Evolutionary conservation across 2,113 vertebrate genomes (phyloP), one percentile per base, ranked within the genome.

Genomic region (Camelus dromedarius): DNA sequence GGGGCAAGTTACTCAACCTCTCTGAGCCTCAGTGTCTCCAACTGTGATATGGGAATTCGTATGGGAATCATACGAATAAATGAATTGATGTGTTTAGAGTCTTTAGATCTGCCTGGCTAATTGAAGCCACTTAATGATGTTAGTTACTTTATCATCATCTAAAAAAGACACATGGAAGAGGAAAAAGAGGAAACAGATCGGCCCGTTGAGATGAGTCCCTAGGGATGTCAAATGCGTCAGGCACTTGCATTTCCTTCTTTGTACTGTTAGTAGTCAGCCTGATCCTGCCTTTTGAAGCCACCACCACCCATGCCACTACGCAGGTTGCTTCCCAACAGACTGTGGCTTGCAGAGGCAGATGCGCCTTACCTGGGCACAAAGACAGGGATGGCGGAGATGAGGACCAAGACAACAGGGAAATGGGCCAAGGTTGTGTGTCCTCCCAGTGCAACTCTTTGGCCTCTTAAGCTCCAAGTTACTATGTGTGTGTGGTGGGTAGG

Each of bases 371-470:
- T 60, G 62, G 69, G 18, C 14, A 82, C 60, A 66, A 28, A 38
- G 22, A 66, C 7, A 56, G 11, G 15, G 6, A 28, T 14, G 42
- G 38, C 8, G 64, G 6, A 52, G 46, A 38, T 0, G 10, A 58
- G 24, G 56, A 26, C 30, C 8, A 38, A 73, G 13, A 64, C 2
- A 28, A 20, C 0, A 2, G 28, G 30, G 18, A 9, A 20, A 13
- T 6, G 11, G 14, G 26, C 7, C 18, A n/a, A 26, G 20, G 16
- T 16, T 3, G 1, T 0, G 9, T 15, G 22, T 35, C 46, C 19
- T 42, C 24, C 26, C 42, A 24, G 6, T 2, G 26, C 46, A 60
- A 12, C 28, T 0, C 12, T 46, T 18, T 1, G 3, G n/a, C 42
- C 30, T 95, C 52, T 18, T 26, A 75, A 94, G 9, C 35, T 60